These are phyloP conservation scores for Pseudomyrmex pallidus DNA, from an alignment of 1,140 invertebrate species.

Conservation along the genomic window DNA sequence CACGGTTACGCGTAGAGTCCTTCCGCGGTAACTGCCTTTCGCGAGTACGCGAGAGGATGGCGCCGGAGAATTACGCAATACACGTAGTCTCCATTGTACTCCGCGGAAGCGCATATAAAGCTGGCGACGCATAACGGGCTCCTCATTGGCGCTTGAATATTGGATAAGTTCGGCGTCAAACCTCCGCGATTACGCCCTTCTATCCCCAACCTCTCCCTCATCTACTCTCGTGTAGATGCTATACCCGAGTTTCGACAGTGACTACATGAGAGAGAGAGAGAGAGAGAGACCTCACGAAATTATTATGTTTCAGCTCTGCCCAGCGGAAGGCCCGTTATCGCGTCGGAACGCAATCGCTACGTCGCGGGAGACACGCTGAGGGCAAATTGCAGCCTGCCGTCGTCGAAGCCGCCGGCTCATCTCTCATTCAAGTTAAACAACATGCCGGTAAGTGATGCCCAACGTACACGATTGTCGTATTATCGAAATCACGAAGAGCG, in stretches of 20 bases:
- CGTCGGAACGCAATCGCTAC: constrained; percentile 89
- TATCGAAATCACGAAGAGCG: constrained; percentile 58
- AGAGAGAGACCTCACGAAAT: constrained; percentile 66
- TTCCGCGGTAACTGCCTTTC: constrained; percentile 32
- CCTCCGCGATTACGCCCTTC: constrained; percentile 61
- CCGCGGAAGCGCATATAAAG: constrained; percentile 43
- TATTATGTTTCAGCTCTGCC: constrained; percentile 83
- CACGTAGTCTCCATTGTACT: constrained; percentile 46
- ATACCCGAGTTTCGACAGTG: constrained; percentile 32
- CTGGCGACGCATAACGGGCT: constrained; percentile 50
- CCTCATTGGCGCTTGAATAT: constrained; percentile 71
- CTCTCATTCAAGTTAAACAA: constrained; percentile 91
- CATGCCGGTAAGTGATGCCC: constrained; percentile 88
- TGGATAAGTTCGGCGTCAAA: constrained; percentile 70
- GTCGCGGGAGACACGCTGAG: constrained; percentile 90
- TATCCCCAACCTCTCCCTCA: neutral
- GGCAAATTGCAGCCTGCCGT: constrained; percentile 92
- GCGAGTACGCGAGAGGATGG: neutral
- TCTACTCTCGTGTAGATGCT: too few species aligned
- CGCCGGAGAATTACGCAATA: constrained; percentile 48
- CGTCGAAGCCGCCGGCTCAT: constrained; percentile 89
- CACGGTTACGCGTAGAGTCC: constrained; percentile 30
- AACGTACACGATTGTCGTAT: constrained; percentile 59
- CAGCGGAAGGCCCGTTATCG: constrained; percentile 78
- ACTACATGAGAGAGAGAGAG: constrained; percentile 56